Evolutionary conservation across 2,797 vertebrate genomes (phyloP), one percentile per base, ranked within the genome.

Genomic region (Hyperoplus lanceolatus): DNA sequence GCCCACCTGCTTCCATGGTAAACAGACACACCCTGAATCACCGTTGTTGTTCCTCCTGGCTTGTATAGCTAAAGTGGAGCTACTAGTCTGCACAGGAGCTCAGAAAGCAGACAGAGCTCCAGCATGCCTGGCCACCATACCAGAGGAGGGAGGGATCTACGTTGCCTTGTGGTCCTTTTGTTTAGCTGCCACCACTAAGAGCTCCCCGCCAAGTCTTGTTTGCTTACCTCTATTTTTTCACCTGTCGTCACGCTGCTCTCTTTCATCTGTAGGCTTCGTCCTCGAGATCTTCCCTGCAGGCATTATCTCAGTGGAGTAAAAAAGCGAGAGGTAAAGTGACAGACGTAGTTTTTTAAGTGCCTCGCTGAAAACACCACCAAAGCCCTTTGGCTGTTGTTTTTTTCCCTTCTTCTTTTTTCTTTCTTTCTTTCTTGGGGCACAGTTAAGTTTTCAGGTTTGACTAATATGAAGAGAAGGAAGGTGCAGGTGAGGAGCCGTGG

Each of bases 1-100:
- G 60, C 87, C 75, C 91, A 94, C 91, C 93, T 94, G 92, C 86
- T 82, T 82, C 71, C 79, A 82, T 81, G 83, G 75, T 80, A 60
- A 84, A 65, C 82, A 86, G 88, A 89, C 92, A 92, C 92, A 90
- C 92, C 91, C 90, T 87, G 72, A 65, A 8, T 76, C 72, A 69
- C 60, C 21, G 63, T 82, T 77, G 80, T 80, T 83, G 29, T 29
- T 70, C 84, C 77, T 81, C 58, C 49, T 71, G 59, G 81, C 84
- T 86, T 86, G 84, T 77, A 83, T 73, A 84, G 93, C 88, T 84
- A 80, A 77, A 83, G 51, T 36, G 38, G 67, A 84, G 85, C 82
- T 87, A 62, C 82, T 87, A 62, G 84, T 88, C 76, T 77, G 77
- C 85, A 88, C 87, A 89, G 86, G 86, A 87, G 76, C 81, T 61